A percentile compares a stretch with the other conserved stretches of the same genome.
phyloP scores from a whole-genome alignment of 2,888 invertebrate genomes.

The Axea sp. region DNA sequence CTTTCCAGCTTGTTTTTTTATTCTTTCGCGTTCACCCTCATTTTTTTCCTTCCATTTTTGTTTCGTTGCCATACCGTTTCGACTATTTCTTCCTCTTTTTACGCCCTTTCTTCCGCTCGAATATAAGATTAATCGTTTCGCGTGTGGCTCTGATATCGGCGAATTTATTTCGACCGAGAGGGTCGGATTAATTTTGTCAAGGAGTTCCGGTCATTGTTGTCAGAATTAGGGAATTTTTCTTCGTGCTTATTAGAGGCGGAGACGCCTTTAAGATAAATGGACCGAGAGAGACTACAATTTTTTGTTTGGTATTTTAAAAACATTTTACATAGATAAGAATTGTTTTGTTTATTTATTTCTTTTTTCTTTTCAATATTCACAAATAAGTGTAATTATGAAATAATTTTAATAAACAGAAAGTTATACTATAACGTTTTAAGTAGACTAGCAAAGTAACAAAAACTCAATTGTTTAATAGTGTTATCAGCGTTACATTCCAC shows the following conservation, averaged over 20 bases:
- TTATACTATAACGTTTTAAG: no score
- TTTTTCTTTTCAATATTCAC: no score
- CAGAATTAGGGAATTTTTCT: constrained; percentile 47
- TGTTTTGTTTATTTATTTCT: no score
- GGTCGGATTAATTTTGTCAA: constrained; percentile 46
- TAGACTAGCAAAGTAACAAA: no score
- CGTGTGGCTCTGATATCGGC: constrained; percentile 61
- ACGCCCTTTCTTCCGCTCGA: constrained; percentile 49
- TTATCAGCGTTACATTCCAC: no score
- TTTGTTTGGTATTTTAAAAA: no score
- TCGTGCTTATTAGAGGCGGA: constrained; percentile 18
- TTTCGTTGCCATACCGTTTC: constrained; percentile 42
- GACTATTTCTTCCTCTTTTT: constrained; percentile 41
- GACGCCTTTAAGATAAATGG: constrained; percentile 26
- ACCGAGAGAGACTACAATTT: constrained; percentile 9
- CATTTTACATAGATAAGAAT: no score
- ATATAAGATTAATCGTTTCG: constrained; percentile 61
- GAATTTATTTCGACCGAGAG: constrained; percentile 53
- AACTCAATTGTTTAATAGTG: no score
- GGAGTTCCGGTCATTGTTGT: constrained; percentile 46
- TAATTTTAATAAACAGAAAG: no score
- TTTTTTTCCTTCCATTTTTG: constrained; percentile 33
- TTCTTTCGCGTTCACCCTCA: constrained; percentile 11
- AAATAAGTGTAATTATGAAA: no score
- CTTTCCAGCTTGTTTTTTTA: constrained; percentile 1